These are phyloP conservation scores for Cheracebus regulus DNA, from an alignment of 2,797 vertebrate genomes.

Conservation along the genomic window DNA sequence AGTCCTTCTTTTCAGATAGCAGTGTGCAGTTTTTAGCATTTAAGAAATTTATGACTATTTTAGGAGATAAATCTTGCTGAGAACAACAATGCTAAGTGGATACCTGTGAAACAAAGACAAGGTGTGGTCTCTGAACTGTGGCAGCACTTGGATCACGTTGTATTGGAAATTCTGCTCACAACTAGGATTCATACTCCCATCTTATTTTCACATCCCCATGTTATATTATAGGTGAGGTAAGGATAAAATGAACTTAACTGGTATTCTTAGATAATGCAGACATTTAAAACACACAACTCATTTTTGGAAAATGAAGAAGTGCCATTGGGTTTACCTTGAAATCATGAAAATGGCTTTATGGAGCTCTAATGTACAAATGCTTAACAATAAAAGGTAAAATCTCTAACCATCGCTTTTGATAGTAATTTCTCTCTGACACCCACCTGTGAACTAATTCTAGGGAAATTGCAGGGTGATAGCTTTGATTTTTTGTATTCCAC, in stretches of 20 bases:
- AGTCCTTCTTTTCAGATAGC: neutral
- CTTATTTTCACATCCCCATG: fast-evolving
- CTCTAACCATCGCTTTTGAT: neutral
- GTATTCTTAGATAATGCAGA: neutral
- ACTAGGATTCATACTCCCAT: fast-evolving
- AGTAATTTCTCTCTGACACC: no score
- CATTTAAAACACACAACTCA: neutral
- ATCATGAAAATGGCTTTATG: neutral
- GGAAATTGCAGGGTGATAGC: fast-evolving
- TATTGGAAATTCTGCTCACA: neutral
- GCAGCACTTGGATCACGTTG: no score
- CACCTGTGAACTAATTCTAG: neutral
- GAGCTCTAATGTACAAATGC: neutral
- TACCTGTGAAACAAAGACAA: neutral
- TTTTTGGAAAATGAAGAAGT: neutral
- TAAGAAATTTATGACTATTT: neutral
- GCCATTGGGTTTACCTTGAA: neutral
- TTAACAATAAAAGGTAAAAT: neutral
- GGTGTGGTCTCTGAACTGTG: neutral
- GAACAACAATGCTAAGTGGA: neutral
- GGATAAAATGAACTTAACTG: neutral
- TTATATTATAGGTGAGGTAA: neutral
- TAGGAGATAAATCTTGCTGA: neutral
- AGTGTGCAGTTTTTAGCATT: neutral
- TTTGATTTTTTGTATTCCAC: neutral